Conservation (phyloP, 2,113 vertebrate species). For the Gadus chalcogrammus region DNA sequence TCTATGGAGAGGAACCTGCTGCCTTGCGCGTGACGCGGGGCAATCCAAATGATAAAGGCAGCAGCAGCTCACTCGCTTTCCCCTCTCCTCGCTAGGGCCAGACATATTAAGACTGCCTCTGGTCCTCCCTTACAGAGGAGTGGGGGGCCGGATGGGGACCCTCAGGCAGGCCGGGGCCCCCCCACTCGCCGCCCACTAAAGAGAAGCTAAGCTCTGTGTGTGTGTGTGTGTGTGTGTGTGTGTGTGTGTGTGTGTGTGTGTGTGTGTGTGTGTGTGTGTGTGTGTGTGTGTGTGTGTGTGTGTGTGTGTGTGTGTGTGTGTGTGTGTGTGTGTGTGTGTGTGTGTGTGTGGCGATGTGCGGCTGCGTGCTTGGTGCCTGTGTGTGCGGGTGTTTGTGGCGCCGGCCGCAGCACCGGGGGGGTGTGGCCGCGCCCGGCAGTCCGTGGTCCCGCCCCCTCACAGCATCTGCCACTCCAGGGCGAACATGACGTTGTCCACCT, state of each 20-base stretch:
- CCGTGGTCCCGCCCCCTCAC: slow-evolving; percentile 58
- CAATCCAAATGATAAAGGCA: slow-evolving; percentile 46
- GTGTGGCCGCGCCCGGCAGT: neutral
- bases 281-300: slow-evolving; percentile 7
- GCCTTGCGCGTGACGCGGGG: slow-evolving; percentile 33
- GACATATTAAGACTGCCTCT: too few species aligned
- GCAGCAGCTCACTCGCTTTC: slow-evolving; percentile 43
- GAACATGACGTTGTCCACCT: slow-evolving; percentile 89
- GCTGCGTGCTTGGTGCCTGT: neutral
- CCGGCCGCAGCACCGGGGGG: slow-evolving; percentile 11
- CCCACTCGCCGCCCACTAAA: slow-evolving; percentile 20
- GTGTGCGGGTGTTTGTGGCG: neutral
- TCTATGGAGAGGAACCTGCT: slow-evolving; percentile 22
- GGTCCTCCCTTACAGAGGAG: too few species aligned
- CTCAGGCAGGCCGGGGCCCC: slow-evolving; percentile 14
- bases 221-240: slow-evolving; percentile 3
- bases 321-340: slow-evolving; percentile 4
- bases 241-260: slow-evolving; percentile 6
- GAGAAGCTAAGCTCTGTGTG: slow-evolving; percentile 14
- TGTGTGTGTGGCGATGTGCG: too few species aligned
- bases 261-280: slow-evolving; percentile 6
- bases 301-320: slow-evolving; percentile 8
- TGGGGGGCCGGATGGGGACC: slow-evolving; percentile 7
- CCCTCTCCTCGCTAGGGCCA: slow-evolving; percentile 10
- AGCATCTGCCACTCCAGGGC: slow-evolving; percentile 95